Evolutionary conservation across 2,113 vertebrate genomes (phyloP).

Genomic region (Triplophysa dalaica): DNA sequence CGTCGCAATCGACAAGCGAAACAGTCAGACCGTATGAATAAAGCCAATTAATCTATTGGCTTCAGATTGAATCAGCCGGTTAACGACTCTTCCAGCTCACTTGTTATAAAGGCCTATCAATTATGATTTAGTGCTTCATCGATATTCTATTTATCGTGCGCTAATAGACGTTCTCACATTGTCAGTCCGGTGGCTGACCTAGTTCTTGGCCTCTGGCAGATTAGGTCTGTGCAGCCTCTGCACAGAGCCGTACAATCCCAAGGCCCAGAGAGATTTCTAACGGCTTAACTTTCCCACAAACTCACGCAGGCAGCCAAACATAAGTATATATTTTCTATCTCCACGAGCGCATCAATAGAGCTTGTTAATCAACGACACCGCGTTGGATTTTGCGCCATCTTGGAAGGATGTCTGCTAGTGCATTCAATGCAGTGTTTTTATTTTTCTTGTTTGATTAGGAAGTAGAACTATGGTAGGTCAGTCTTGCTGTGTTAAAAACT

Average conservation of each 20-base stretch:
- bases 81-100: conserved; percentile 28
- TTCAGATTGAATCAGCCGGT: conserved; percentile 40
- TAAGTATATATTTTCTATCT: conserved; percentile 5
- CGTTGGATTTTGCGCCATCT: too few species aligned
- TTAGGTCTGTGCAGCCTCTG: conserved; percentile 49
- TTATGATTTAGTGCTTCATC: conserved; percentile 53
- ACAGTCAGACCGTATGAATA: conserved; percentile 41
- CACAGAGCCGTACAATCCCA: conserved; percentile 18
- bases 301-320: neutral
- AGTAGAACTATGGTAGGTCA: too few species aligned
- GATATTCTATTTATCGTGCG: conserved; percentile 38
- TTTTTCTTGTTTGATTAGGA: too few species aligned
- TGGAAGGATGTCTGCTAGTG: too few species aligned
- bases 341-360: neutral
- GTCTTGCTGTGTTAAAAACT: too few species aligned
- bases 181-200: conserved; percentile 58
- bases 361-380: too few species aligned
- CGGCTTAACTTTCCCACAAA: conserved; percentile 16
- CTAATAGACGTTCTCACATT: conserved; percentile 13
- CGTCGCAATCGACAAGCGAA: conserved; percentile 15
- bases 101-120: conserved; percentile 41
- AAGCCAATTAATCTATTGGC: conserved; percentile 41
- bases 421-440: too few species aligned
- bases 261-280: conserved; percentile 24
- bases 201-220: conserved; percentile 60